Evolutionary conservation across 1,140 invertebrate species (phyloP), one percentile per base, ranked within the genome.

Genomic region (Trichonephila clavipes): DNA sequence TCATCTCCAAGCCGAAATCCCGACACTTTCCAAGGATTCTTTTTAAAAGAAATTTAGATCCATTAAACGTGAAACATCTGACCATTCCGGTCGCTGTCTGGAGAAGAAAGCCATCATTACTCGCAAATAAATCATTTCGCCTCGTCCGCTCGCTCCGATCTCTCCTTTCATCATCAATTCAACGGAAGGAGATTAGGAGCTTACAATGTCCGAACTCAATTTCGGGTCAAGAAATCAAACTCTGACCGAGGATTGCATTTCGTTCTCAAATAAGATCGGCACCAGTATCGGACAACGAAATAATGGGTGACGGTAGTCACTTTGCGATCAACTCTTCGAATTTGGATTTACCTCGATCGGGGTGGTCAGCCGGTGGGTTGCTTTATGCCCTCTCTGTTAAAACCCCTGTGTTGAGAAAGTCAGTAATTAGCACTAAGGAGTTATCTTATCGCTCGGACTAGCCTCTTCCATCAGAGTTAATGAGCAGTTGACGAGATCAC

Each of bases 391-490:
- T 21, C 24, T 10, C 0, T 28, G 85, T 64, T 64, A 64, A 87
- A 61, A 87, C 24, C 85, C 66, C 72, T 1, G 12, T 77, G 88
- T 24, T 77, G 88, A 90, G 88, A 90, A 90, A 90, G 72, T 81
- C 69, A 19, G 88, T 90, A 90, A 90, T 90, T 90, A 90, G 88
- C 72, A 34, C 21, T 28, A 90, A 90, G 28, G 88, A 81, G 88
- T 90, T 90, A 90, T 90, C 88, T 90, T 90, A 90, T 90, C 88
- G 58, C 24, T 19, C 58, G 88, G 88, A 64, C 69, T 90, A 82
- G 72, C 88, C 88, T 90, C 88, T 90, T 90, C 88, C 88, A 90
- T 90, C 58, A 90, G 88, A 90, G 88, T 90, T 90, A 90, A 90
- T 90, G 88, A 90, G 88, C 34, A 90, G 88, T 81, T 90, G 88